Evolutionary conservation across 2,113 vertebrate species (phyloP).

Genomic region (Xiphophorus hellerii): DNA sequence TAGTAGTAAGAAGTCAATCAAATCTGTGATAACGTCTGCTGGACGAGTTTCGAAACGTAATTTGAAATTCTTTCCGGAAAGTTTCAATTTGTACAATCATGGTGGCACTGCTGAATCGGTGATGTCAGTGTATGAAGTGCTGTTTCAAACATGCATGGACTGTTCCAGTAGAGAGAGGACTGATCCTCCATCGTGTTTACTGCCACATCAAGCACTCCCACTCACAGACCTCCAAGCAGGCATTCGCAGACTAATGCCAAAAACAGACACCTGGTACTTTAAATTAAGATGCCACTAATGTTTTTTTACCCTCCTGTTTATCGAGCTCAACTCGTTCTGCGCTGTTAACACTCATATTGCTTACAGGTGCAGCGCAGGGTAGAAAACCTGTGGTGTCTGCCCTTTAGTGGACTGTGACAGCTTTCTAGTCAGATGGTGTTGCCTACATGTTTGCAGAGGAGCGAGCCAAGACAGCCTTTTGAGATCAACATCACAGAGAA

Average conservation of each 20-base stretch:
- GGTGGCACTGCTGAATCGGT: slow-evolving; percentile 25
- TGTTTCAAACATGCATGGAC: neutral
- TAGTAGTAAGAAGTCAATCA: neutral
- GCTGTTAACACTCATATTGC: neutral
- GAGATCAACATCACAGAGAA: slow-evolving; percentile 10
- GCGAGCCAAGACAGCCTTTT: slow-evolving; percentile 1
- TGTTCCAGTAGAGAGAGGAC: slow-evolving; percentile 9
- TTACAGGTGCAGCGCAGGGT: neutral
- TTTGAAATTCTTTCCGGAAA: neutral
- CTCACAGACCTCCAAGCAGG: neutral
- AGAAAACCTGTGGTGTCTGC: neutral
- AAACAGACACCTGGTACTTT: neutral
- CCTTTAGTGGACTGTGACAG: slow-evolving; percentile 16
- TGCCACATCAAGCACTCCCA: slow-evolving; percentile 21
- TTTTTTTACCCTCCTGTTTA: neutral
- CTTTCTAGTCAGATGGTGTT: slow-evolving; percentile 46
- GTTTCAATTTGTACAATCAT: slow-evolving; percentile 11
- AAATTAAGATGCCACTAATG: neutral
- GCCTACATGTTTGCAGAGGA: slow-evolving; percentile 14
- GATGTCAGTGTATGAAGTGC: slow-evolving; percentile 1
- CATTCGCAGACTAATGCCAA: neutral
- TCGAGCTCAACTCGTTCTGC: neutral
- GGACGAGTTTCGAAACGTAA: neutral
- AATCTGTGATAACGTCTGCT: neutral
- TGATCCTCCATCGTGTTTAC: slow-evolving; percentile 13